Conservation (phyloP, 2,113 vertebrate species). For the Martes martes region DNA sequence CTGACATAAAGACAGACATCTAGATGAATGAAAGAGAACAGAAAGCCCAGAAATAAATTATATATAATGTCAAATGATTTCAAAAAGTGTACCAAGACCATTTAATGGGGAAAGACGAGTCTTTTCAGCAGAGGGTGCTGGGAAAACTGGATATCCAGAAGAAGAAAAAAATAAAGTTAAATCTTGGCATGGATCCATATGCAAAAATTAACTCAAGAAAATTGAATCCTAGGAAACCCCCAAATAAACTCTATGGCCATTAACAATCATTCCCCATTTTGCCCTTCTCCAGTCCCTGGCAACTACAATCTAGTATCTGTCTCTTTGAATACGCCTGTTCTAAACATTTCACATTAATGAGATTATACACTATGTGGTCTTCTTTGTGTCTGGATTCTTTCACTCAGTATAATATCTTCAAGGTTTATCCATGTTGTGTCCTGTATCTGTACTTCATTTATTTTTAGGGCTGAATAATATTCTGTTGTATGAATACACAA, state of each 20-base stretch:
- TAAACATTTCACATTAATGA: not conserved
- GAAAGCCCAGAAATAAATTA: not conserved
- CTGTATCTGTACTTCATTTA: not conserved
- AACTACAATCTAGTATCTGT: not conserved
- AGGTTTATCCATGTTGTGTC: not conserved
- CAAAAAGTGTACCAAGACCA: not conserved
- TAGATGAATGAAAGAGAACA: not conserved
- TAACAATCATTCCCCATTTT: not conserved
- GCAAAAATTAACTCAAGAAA: not conserved
- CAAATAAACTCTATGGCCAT: not conserved
- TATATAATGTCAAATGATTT: not conserved
- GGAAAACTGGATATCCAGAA: not conserved
- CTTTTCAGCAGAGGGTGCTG: not conserved
- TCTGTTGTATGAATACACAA: not conserved
- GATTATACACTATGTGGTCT: not conserved
- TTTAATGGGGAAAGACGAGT: not conserved
- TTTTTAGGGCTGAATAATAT: not conserved
- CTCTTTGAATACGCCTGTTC: not conserved
- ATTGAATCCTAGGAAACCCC: not conserved
- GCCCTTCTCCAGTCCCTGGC: not conserved
- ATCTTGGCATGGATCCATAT: not conserved
- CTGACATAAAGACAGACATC: not conserved
- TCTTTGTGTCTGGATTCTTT: not conserved
- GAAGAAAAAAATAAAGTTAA: not conserved
- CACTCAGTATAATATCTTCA: not conserved